Conservation (phyloP, 1,140 invertebrate species). For the Cylas formicarius region DNA sequence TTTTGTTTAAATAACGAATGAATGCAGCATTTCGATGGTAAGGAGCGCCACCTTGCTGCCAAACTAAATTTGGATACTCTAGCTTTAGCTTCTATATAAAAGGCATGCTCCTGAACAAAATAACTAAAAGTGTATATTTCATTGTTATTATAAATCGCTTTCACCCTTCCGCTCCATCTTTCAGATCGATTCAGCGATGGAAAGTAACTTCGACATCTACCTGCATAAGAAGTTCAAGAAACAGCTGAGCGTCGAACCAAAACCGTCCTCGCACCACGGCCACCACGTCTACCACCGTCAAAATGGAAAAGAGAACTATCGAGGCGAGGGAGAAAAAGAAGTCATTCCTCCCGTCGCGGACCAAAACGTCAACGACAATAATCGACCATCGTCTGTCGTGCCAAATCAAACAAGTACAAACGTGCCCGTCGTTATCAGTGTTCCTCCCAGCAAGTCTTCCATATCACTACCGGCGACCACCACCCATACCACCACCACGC, state of each 20-base stretch:
- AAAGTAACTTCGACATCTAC: constrained; percentile 67
- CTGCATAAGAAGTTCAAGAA: constrained; percentile 89
- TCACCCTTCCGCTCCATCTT: constrained; percentile 27
- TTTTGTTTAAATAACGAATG: too few relatives aligned
- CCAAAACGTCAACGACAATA: constrained; percentile 21
- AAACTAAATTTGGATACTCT: too few relatives aligned
- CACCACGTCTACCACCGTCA: constrained; percentile 23
- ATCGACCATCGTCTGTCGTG: constrained; percentile 38
- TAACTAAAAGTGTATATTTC: too few relatives aligned
- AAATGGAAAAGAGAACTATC: constrained; percentile 28
- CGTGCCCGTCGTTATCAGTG: constrained; percentile 5
- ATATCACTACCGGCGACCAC: constrained; percentile 35
- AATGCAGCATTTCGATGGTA: too few relatives aligned
- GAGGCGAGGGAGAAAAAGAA: constrained; percentile 39
- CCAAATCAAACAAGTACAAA: constrained; percentile 36
- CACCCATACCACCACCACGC: constrained; percentile 30
- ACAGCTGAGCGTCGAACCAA: constrained; percentile 56
- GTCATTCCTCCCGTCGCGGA: not conserved
- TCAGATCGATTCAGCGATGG: constrained; percentile 34
- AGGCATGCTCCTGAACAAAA: too few relatives aligned
- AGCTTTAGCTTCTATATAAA: too few relatives aligned
- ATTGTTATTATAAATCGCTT: too few relatives aligned
- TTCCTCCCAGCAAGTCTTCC: constrained; percentile 36
- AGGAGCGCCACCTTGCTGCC: too few relatives aligned
- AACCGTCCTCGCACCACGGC: constrained; percentile 32